phyloP scores from a whole-genome alignment of 2,797 vertebrate genomes.

The Alfaro cultratus region DNA sequence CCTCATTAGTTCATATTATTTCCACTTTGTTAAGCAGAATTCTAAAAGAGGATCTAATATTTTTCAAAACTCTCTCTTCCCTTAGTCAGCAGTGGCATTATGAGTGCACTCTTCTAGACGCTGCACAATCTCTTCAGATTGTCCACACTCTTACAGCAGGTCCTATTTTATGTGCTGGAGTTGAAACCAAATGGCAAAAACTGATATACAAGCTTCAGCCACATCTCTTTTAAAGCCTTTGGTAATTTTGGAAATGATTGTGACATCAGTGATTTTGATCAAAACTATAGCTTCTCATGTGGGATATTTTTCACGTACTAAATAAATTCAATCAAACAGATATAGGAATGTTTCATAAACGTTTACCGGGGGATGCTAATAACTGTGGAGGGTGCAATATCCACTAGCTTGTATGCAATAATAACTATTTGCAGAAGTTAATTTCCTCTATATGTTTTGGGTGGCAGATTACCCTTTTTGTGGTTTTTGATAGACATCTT shows the following conservation, averaged over 20 bases:
- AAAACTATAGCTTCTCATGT: background rate
- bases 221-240: too few species aligned
- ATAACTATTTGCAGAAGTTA: conserved; percentile 8
- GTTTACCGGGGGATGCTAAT: background rate
- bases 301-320: background rate
- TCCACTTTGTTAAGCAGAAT: conserved; percentile 65
- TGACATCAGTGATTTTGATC: background rate
- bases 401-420: conserved; percentile 1
- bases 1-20: conserved; percentile 72
- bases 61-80: conserved; percentile 10
- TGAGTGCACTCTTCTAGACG: conserved; percentile 7
- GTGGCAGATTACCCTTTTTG: conserved; percentile 29
- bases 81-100: conserved; percentile 35
- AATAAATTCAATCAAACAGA: background rate
- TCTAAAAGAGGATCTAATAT: conserved; percentile 40
- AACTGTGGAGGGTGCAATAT: background rate
- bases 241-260: background rate
- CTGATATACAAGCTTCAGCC: too few species aligned
- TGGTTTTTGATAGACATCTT: conserved; percentile 5
- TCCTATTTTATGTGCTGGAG: background rate
- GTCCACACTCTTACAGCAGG: background rate
- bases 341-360: background rate
- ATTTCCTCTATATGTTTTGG: conserved; percentile 18
- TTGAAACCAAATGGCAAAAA: background rate
- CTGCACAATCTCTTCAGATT: background rate